Base-by-base conservation (phyloP, 37 sponge, comb jelly and placozoan species). In the Cliona cf. orientalis region DNA sequence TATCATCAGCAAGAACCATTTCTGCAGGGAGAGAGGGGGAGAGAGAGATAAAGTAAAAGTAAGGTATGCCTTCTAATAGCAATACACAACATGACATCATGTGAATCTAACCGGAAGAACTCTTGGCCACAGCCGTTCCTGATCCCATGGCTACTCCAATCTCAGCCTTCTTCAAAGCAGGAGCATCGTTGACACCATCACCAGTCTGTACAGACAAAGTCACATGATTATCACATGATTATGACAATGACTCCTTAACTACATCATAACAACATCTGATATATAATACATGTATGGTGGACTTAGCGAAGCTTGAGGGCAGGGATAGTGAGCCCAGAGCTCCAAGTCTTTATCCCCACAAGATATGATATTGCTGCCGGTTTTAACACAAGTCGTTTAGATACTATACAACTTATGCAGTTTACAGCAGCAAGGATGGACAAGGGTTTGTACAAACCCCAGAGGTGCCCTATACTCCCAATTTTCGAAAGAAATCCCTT, bases 71-170 rank as follows among this genome's bases (percentile, higher is more conserved):
- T n/a, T n/a, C 72, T 41, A 42, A 71, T 3, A 5, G 6, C 22
- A n/a, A n/a, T n/a, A n/a, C n/a, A n/a, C n/a, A n/a, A n/a, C n/a
- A n/a, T n/a, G n/a, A n/a, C n/a, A n/a, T n/a, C n/a, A n/a, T n/a
- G n/a, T n/a, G n/a, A n/a, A n/a, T 67, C 37, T 49, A 59, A 93
- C 91, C 87, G 58, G 98, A 97, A 26, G 99, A 97, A 76, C 84
- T 86, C 78, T 99, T 99, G 44, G 99, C 99, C 0, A 99, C 99
- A 34, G 96, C 99, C 49, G 99, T 99, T 61, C 99, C 99, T 38
- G 99, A 94, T 68, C 99, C 99, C 99, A 99, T 99, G 41, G 99
- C 99, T 21, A 99, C 84, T 38, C 99, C 99, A 69, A 99, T 99
- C 77, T 96, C 99, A 21, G 99, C 99, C 74, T 96, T 93, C 91